Evolutionary conservation across 2,888 invertebrate genomes (phyloP), one percentile per base, ranked within the genome.

Genomic region (Pollenia griseotomentosa): DNA sequence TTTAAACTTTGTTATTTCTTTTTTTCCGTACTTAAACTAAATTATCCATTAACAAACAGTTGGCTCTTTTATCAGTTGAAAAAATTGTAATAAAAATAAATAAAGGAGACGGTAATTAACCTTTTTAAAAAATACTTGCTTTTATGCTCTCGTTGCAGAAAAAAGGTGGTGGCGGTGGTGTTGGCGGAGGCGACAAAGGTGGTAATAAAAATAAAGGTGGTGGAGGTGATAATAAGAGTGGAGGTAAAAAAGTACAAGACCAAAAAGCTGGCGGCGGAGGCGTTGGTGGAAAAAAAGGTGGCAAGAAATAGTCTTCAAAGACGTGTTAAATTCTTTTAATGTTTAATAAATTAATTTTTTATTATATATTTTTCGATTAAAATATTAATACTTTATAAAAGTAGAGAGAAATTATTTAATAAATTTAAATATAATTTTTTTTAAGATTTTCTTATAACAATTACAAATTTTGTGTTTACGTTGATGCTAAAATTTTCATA

Each of bases 231-330:
- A 91, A 90, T 74, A 90, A 90, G 89, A 89, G 89, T 71, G 91
- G 88, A 48, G 90, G 88, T 48, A 92, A 92, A 88, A 92, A 91
- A 84, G 91, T 88, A 78, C 91, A 88, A 70, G 92, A 92, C n/a
- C 92, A 90, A 84, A 93, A 92, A 88, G 83, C 89, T 40, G 84
- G 88, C 73, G 89, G 84, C 10, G 90, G 89, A n/a, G 90, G 87
- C 46, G 90, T 88, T 40, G 91, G 90, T 63, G 92, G 91, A 16
- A 93, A 93, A 83, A 93, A 93, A 87, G 93, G 93, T 83, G 92
- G 90, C 88, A 93, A 92, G 74, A 92, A 92, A 79, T 92, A 92
- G 88, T 87, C 65, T 48, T 2, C 10, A 63, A 44, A 19, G 16
- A 46, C 46, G 42, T 46, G 42, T n/a, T 75, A 14, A 70, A 51